phyloP scores from a whole-genome alignment of 2,113 vertebrate genomes.

The Chunga burmeisteri region DNA sequence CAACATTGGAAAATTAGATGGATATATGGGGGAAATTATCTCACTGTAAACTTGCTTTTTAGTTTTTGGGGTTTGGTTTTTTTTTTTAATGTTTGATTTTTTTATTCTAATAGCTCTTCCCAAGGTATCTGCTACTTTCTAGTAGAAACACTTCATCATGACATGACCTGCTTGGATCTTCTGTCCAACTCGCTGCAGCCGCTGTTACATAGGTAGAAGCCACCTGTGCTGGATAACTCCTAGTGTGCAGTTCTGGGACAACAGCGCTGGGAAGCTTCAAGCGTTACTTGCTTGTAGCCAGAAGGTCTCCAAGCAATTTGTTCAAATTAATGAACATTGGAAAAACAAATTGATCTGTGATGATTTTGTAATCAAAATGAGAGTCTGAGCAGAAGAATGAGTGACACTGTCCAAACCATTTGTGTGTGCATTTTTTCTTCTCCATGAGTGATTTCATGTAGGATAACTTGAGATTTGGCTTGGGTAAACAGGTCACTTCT shows the following conservation, averaged over 20 bases:
- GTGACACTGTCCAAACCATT: not conserved
- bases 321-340: not conserved
- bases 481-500: not conserved
- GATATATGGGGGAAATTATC: not conserved
- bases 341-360: not conserved
- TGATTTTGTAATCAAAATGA: slow-evolving; percentile 1
- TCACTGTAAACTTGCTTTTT: not conserved
- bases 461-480: not conserved
- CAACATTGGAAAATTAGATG: not conserved
- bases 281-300: not conserved
- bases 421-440: not conserved
- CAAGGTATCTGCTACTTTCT: not conserved
- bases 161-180: not conserved
- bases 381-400: not conserved
- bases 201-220: not conserved
- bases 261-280: not conserved
- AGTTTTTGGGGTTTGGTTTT: accelerated
- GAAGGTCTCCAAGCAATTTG: not conserved
- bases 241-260: not conserved
- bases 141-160: not conserved
- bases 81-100: not conserved
- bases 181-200: not conserved
- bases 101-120: not conserved
- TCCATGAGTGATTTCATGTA: not conserved
- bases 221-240: not conserved